Percentiles rank a stretch among this genome's conserved stretches.
These are phyloP conservation scores for Coilia nasus DNA, from an alignment of 2,797 vertebrate genomes.

Conservation along the genomic window DNA sequence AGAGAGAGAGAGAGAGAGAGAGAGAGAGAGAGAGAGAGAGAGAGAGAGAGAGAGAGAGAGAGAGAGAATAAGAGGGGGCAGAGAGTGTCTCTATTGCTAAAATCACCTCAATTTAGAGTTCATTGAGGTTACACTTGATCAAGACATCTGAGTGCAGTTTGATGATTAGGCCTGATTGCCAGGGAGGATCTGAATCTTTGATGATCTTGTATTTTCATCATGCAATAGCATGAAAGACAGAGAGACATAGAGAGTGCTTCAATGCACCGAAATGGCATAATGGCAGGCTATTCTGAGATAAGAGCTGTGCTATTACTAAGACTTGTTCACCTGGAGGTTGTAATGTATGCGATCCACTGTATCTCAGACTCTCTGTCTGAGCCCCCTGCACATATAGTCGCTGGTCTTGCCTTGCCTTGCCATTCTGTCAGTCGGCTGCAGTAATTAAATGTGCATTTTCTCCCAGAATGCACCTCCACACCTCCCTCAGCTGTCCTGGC, in stretches of 20 bases:
- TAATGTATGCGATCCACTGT: not conserved
- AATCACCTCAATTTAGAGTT: constrained; percentile 31
- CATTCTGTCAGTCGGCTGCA: not conserved
- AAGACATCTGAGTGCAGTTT: constrained; percentile 23
- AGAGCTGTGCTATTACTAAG: not conserved
- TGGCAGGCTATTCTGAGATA: not conserved
- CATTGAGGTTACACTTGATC: constrained; percentile 44
- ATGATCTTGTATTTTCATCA: constrained; percentile 9
- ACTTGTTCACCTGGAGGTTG: constrained; percentile 1
- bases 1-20: constrained; percentile 19
- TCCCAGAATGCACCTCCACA: not conserved
- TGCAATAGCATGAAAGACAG: not conserved
- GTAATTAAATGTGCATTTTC: constrained; percentile 21
- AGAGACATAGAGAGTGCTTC: not conserved
- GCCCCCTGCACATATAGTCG: too few species aligned
- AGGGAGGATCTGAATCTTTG: constrained; percentile 20
- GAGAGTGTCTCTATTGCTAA: constrained; percentile 2
- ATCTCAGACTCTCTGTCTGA: too few species aligned
- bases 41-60: not conserved
- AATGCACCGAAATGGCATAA: constrained; percentile 6
- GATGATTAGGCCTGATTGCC: constrained; percentile 41
- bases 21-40: not conserved
- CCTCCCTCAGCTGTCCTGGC: not conserved
- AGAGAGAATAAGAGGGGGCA: constrained; percentile 17
- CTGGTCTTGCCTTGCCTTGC: not conserved